Evolutionary conservation across 2,797 vertebrate genomes (phyloP), one percentile per base, ranked within the genome.

Genomic region (Sciurus carolinensis): DNA sequence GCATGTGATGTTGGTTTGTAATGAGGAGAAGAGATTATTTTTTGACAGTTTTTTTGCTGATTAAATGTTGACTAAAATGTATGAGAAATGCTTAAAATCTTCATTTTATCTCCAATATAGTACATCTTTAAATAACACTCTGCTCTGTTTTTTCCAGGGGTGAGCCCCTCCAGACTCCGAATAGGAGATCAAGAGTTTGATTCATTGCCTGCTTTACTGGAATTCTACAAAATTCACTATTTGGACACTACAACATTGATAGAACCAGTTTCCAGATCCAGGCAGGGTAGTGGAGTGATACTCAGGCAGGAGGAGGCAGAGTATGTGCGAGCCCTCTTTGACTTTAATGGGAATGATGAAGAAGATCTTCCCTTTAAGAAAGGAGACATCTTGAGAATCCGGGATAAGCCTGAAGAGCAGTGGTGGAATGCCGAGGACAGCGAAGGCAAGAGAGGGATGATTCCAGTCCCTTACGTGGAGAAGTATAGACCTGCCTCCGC

Each of bases 161-260:
- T 99, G 97, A 98, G 97, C 92, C 99, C 98, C 94, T 99, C 99
- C 76, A 99, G 99, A 94, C 99, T 99, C 98, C 99, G 99, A 93
- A 99, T 99, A 94, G 99, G 99, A 73, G 99, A 99, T 98, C 99
- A 99, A 98, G 99, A 99, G 98, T 99, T 99, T 93, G 99, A 99
- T 22, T 99, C 99, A 81, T 99, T 99, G 96, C 99, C 99, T 57
- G 99, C 99, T 98, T 98, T 99, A 98, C 98, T 99, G 98, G 99
- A 99, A 98, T 99, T 99, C 99, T 99, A 99, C 98, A 99, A 99
- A 98, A 99, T 99, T 98, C 99, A 99, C 98, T 99, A 99, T 98
- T 98, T 99, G 99, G 99, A 99, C 98, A 99, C 99, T 99, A 99
- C 99, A 97, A 99, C 99, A 75, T 99, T 99, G 98, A 99, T 99